phyloP scores from a whole-genome alignment of 2,888 invertebrate genomes.

The Zaprionus obscuricornis region DNA sequence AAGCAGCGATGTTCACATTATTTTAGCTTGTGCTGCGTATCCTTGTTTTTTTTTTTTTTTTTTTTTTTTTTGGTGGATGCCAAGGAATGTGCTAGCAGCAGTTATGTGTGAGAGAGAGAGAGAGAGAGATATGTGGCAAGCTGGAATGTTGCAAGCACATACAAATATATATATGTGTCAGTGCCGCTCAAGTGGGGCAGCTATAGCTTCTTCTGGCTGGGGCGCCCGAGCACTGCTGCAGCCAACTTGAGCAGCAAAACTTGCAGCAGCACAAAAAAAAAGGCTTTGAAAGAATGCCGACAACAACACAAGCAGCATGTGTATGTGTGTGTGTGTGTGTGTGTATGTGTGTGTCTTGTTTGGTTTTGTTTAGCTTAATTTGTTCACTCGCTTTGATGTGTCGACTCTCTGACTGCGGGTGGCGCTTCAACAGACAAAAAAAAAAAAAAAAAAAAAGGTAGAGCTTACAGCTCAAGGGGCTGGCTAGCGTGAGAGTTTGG shows the following conservation, averaged over 20 bases:
- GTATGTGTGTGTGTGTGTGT: conserved; percentile 11
- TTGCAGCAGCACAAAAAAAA: conserved; percentile 20
- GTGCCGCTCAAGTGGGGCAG: conserved; percentile 67
- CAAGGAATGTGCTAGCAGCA: too few relatives aligned
- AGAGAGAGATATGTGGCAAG: too few relatives aligned
- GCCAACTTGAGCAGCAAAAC: conserved; percentile 64
- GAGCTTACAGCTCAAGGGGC: too few relatives aligned
- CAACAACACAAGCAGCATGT: conserved; percentile 32
- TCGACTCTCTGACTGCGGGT: conserved; percentile 36
- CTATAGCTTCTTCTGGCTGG: conserved; percentile 65
- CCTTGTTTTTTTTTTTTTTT: too few relatives aligned
- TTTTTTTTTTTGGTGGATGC: too few relatives aligned
- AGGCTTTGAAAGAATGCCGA: conserved; percentile 69
- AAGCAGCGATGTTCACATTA: too few relatives aligned
- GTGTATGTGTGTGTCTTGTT: conserved; percentile 42
- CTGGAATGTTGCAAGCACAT: too few relatives aligned
- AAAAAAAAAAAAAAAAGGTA: too few relatives aligned
- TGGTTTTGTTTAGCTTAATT: conserved; percentile 77
- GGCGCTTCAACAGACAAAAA: neutral
- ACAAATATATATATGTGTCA: conserved; percentile 35
- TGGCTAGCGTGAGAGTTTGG: too few relatives aligned
- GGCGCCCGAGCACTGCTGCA: conserved; percentile 26
- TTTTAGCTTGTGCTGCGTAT: too few relatives aligned
- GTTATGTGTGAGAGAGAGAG: too few relatives aligned
- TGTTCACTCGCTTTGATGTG: conserved; percentile 76